Evolutionary conservation across 2,797 vertebrate species (phyloP).

Genomic region (Syngnathus acus): DNA sequence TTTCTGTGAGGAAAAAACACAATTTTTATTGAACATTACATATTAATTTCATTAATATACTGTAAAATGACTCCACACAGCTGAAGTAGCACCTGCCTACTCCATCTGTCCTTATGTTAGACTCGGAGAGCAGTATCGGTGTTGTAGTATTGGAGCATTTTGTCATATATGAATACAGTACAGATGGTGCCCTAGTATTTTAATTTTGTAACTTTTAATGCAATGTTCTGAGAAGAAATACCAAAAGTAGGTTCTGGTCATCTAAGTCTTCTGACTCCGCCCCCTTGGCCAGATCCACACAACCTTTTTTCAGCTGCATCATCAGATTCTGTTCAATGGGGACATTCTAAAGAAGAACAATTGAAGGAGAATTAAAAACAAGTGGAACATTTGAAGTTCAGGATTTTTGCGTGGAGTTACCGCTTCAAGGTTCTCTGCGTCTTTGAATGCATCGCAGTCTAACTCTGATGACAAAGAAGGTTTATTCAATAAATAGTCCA

Average conservation of each 20-base stretch:
- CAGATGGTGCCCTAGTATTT: neutral
- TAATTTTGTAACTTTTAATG: neutral
- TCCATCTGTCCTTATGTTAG: too few relatives aligned
- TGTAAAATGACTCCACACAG: too few relatives aligned
- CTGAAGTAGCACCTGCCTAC: too few relatives aligned
- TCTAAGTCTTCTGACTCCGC: constrained; percentile 2
- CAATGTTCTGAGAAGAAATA: constrained; percentile 24
- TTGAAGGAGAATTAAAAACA: constrained; percentile 8
- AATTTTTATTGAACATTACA: neutral
- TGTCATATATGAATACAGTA: neutral
- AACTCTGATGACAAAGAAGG: constrained; percentile 36
- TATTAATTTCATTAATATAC: too few relatives aligned
- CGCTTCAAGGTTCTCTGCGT: constrained; percentile 10
- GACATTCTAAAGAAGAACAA: constrained; percentile 20
- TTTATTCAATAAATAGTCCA: neutral
- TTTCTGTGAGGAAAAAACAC: constrained; percentile 30
- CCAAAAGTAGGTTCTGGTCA: constrained; percentile 38
- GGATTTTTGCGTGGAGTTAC: constrained; percentile 22
- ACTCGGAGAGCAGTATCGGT: neutral
- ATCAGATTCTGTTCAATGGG: neutral
- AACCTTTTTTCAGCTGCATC: constrained; percentile 26
- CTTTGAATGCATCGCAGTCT: constrained; percentile 37
- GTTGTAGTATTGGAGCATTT: neutral
- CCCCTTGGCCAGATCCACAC: constrained; percentile 19
- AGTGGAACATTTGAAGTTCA: neutral